Percentiles rank a stretch among this genome's conserved stretches.
These are phyloP conservation scores for Odocoileus virginianus DNA, from an alignment of 2,113 vertebrate genomes.

Conservation along the genomic window DNA sequence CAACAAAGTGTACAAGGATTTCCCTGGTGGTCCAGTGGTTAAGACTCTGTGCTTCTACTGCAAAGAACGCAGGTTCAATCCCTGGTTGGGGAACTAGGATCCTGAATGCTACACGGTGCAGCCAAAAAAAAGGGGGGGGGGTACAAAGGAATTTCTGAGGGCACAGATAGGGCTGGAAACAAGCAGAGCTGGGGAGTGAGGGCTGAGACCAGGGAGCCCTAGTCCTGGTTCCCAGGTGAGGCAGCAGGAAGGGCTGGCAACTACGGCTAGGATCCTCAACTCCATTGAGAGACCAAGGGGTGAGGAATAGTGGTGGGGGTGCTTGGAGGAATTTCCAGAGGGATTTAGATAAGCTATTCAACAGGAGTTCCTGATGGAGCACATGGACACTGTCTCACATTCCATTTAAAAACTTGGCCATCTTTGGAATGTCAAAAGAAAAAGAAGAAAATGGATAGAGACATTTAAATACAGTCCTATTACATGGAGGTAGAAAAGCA, in stretches of 20 bases:
- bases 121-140: background rate
- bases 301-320: background rate
- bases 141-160: background rate
- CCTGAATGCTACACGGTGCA: rapidly evolving
- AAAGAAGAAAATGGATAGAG: background rate
- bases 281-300: background rate
- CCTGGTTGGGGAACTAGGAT: background rate
- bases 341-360: background rate
- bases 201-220: background rate
- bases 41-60: background rate
- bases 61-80: background rate
- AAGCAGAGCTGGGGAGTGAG: background rate
- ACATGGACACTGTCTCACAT: background rate
- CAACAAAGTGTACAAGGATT: background rate
- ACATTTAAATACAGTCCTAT: background rate
- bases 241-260: no score
- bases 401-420: background rate
- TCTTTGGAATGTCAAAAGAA: background rate
- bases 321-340: background rate
- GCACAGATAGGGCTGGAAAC: background rate
- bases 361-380: background rate
- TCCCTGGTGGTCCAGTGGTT: background rate
- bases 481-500: background rate
- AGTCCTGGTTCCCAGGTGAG: background rate
- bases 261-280: background rate